Base-by-base conservation (phyloP, 2,113 vertebrate genomes). In the Excalfactoria chinensis region DNA sequence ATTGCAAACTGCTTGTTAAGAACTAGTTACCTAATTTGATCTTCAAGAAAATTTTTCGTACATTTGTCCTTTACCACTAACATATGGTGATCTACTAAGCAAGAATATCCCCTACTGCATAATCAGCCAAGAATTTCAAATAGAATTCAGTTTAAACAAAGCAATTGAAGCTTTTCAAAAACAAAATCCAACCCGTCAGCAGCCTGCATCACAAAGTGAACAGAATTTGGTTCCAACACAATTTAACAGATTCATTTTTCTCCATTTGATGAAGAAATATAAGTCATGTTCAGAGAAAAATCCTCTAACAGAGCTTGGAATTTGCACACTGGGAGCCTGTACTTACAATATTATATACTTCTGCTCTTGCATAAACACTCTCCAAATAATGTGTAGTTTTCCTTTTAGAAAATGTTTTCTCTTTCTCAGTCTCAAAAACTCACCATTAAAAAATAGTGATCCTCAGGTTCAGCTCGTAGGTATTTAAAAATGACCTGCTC, bases 371-470 rank as follows among this genome's bases (percentile, higher is more conserved):
- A 56, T 59, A 69, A 68, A 10, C 14, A 63, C 16, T 63, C 9
- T 76, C 70, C 49, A 67, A 95, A 90, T 11, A 16, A 23, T 17
- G 44, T 15, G 46, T 62, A 25, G 46, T 34, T 43, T 74, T 74
- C 19, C 41, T 84, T 23, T 82, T 20, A 19, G 2, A 62, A 62
- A 72, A 10, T 11, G 34, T 19, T 59, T 60, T 55, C n/a, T 53
- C 51, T 63, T 26, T 34, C 44, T 44, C 21, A 19, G 26, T 5
- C 32, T 80, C 48, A 64, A 51, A 34, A 91, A 91, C 97, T 97
- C 94, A 99, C 98, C 98, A 99, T 98, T 86, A 99, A 97, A 95
- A 99, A 99, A 91, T 97, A 98, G 91, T 99, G 98, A 97, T 99
- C 98, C 81, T 99, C 98, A 10, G 98, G 98, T 66, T 99, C 98